phyloP scores from a whole-genome alignment of 2,113 vertebrate genomes.

The Vulpes vulpes region DNA sequence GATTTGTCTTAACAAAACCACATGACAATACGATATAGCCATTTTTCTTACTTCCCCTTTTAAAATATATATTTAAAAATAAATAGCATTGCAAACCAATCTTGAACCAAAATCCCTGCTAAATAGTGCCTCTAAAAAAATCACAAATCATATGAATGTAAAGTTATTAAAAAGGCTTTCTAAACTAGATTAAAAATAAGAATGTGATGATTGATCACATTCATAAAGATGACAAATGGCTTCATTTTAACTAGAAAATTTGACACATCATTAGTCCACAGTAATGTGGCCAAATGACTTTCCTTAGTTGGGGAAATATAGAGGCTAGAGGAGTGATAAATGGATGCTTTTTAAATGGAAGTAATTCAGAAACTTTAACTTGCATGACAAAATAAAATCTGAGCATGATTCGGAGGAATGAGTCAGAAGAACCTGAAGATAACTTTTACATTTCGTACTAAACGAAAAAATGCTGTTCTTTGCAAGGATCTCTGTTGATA shows the following conservation, averaged over 20 bases:
- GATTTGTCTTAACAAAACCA: neutral
- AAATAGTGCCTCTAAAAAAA: conserved; percentile 7
- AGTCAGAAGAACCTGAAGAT: conserved; percentile 40
- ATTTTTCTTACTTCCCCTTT: conserved; percentile 13
- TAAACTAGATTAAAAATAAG: conserved; percentile 40
- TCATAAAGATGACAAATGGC: conserved; percentile 65
- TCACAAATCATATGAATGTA: neutral
- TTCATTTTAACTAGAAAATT: conserved; percentile 66
- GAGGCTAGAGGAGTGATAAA: conserved; percentile 13
- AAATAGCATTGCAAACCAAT: neutral
- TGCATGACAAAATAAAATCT: neutral
- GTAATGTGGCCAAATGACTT: conserved; percentile 57
- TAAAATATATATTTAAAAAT: neutral
- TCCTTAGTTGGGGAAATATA: neutral
- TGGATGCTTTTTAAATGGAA: neutral
- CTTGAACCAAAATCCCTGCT: neutral
- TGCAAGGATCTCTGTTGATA: neutral
- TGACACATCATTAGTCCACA: conserved; percentile 69
- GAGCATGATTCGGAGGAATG: conserved; percentile 18
- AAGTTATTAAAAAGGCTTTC: conserved; percentile 39
- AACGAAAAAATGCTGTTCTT: conserved; percentile 21
- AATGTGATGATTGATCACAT: conserved; percentile 46
- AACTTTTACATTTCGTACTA: neutral
- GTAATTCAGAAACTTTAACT: conserved; percentile 26
- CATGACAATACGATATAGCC: neutral